Conservation (phyloP, 2,888 invertebrate genomes). For the Morpho helenor region DNA sequence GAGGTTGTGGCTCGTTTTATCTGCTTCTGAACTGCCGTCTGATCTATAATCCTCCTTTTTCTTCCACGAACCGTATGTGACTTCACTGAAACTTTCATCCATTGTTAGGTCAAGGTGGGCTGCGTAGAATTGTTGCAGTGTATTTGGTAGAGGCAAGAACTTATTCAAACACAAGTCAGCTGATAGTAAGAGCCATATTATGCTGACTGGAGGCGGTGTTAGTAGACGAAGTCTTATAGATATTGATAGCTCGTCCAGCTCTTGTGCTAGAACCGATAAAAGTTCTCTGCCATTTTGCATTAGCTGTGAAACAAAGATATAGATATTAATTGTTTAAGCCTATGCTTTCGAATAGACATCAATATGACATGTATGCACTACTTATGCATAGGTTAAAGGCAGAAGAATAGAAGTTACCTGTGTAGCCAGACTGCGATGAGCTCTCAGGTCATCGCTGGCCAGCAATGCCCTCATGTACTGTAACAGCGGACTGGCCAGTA, state of each 20-base stretch:
- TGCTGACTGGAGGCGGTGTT: constrained; percentile 56
- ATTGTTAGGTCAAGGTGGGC: constrained; percentile 59
- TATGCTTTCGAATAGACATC: too few species aligned
- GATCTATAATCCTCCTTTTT: constrained; percentile 49
- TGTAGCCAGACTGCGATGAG: constrained; percentile 66
- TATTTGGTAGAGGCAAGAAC: constrained; percentile 65
- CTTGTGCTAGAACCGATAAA: constrained; percentile 53
- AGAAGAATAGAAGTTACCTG: constrained; percentile 43
- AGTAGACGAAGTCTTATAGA: constrained; percentile 59
- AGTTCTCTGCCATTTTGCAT: constrained; percentile 72
- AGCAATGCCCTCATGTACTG: constrained; percentile 62
- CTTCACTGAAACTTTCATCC: constrained; percentile 62
- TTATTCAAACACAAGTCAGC: constrained; percentile 69
- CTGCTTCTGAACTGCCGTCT: constrained; percentile 38
- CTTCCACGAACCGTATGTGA: constrained; percentile 69
- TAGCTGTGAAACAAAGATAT: constrained; percentile 43
- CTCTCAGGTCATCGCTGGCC: constrained; percentile 56
- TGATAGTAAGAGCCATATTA: constrained; percentile 64
- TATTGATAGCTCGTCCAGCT: constrained; percentile 63
- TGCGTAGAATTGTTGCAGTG: constrained; percentile 68
- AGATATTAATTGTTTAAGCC: not conserved
- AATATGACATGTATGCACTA: too few species aligned
- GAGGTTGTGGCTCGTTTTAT: constrained; percentile 51
- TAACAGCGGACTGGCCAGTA: constrained; percentile 57
- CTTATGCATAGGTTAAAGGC: too few species aligned